Percentiles rank a stretch among this genome's conserved stretches.
phyloP scores from a whole-genome alignment of 2,888 invertebrate genomes.

The Acanthopleura granulata region DNA sequence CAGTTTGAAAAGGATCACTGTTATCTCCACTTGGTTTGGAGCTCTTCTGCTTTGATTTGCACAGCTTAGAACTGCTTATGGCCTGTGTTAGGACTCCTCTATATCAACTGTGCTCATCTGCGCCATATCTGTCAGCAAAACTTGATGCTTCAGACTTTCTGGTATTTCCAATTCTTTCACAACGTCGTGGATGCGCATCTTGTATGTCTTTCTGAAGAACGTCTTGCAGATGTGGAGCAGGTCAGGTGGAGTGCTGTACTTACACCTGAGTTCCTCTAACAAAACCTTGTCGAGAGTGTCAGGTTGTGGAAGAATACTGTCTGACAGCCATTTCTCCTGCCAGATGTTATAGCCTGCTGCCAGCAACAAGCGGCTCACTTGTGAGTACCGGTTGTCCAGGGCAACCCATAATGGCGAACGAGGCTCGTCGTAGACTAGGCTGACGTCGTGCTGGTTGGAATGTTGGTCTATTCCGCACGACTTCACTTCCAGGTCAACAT shows the following conservation, averaged over 20 bases:
- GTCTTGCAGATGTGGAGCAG: constrained; percentile 47
- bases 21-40: too few relatives aligned
- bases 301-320: neutral
- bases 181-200: constrained; percentile 32
- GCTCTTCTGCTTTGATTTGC: too few relatives aligned
- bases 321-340: constrained; percentile 46
- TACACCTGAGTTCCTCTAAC: constrained; percentile 28
- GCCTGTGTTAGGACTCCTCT: too few relatives aligned
- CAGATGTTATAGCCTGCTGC: constrained; percentile 49
- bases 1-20: too few relatives aligned
- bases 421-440: constrained; percentile 41
- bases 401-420: constrained; percentile 55
- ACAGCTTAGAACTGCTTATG: too few relatives aligned
- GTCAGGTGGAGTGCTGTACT: constrained; percentile 35
- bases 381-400: constrained; percentile 30
- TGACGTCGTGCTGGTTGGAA: constrained; percentile 42
- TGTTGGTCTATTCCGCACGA: constrained; percentile 55
- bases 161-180: constrained; percentile 42
- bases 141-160: constrained; percentile 27
- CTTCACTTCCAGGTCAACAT: constrained; percentile 46
- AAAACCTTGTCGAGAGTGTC: neutral
- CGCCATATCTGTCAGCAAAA: neutral
- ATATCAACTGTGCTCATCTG: too few relatives aligned
- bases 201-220: constrained; percentile 40
- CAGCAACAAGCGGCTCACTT: constrained; percentile 42